Percentiles rank a stretch among this genome's conserved stretches.
Conservation (phyloP, 35 echinoderm and acorn worm species). For the Apostichopus japonicus region DNA sequence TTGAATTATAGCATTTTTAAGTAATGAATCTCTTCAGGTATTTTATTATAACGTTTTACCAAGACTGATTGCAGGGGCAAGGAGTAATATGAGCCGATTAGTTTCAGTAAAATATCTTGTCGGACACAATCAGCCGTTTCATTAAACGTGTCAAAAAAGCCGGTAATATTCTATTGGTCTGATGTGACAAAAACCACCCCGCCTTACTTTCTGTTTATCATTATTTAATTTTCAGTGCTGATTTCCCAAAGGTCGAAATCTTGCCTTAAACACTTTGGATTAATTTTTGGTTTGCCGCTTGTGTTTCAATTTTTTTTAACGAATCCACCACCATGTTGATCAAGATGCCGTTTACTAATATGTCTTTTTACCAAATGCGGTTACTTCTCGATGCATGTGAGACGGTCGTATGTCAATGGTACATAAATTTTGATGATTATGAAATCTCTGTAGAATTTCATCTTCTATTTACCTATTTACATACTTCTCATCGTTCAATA, state of each 20-base stretch:
- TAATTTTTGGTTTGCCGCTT: constrained; percentile 13
- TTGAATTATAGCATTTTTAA: no score
- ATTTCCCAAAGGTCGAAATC: constrained; percentile 11
- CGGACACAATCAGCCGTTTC: constrained; percentile 20
- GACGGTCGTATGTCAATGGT: no score
- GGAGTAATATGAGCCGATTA: no score
- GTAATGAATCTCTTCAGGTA: no score
- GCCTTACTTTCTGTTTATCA: background rate
- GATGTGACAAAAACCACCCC: background rate
- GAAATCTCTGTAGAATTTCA: no score
- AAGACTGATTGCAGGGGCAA: background rate
- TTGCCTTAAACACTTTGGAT: constrained; percentile 19
- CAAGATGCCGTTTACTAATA: no score
- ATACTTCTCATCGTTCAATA: no score
- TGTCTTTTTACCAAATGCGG: no score
- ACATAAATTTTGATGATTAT: no score
- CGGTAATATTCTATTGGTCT: background rate
- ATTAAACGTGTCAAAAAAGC: constrained; percentile 5
- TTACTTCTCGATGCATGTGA: no score
- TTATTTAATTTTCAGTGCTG: background rate
- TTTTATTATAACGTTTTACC: no score
- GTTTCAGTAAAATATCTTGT: background rate
- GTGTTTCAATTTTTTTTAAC: constrained; percentile 1
- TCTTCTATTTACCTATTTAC: no score
- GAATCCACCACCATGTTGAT: background rate